Percentiles rank a stretch among this genome's conserved stretches.
phyloP scores from a whole-genome alignment of 2,113 vertebrate genomes.

The Laterallus jamaicensis region DNA sequence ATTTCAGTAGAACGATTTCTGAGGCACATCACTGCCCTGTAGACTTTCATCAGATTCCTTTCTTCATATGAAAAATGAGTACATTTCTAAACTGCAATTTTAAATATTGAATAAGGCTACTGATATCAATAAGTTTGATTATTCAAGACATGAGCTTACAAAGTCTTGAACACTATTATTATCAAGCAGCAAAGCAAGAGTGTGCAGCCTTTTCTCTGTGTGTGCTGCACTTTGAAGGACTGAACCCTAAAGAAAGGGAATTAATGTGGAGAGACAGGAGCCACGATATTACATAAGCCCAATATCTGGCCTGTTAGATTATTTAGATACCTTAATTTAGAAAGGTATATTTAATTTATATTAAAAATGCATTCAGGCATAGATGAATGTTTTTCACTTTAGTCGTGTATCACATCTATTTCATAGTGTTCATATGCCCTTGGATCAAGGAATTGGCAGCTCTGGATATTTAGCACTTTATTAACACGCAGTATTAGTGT shows the following conservation, averaged over 20 bases:
- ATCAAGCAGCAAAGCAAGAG: background rate
- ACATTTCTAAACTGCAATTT: slow-evolving; percentile 45
- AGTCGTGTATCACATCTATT: background rate
- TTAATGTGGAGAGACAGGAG: background rate
- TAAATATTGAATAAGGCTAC: slow-evolving; percentile 68
- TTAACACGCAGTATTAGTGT: background rate
- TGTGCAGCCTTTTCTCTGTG: background rate
- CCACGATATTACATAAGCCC: background rate
- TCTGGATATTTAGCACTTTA: slow-evolving; percentile 40
- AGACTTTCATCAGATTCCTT: slow-evolving; percentile 55
- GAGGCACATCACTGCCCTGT: slow-evolving; percentile 50
- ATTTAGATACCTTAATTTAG: background rate
- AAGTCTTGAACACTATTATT: slow-evolving; percentile 2
- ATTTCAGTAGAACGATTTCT: slow-evolving; percentile 57
- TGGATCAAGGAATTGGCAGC: background rate
- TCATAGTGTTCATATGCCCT: background rate
- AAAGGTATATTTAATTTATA: background rate
- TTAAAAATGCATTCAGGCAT: background rate
- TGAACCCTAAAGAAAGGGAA: background rate
- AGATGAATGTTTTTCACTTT: background rate
- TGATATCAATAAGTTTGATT: slow-evolving; percentile 55
- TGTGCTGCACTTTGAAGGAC: background rate
- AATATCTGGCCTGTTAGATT: background rate
- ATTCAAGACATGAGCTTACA: slow-evolving; percentile 38
- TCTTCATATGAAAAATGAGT: slow-evolving; percentile 62